A percentile compares a stretch with the other conserved stretches of the same genome.
Conservation (phyloP, 1,140 invertebrate genomes). For the Conus betulinus region DNA sequence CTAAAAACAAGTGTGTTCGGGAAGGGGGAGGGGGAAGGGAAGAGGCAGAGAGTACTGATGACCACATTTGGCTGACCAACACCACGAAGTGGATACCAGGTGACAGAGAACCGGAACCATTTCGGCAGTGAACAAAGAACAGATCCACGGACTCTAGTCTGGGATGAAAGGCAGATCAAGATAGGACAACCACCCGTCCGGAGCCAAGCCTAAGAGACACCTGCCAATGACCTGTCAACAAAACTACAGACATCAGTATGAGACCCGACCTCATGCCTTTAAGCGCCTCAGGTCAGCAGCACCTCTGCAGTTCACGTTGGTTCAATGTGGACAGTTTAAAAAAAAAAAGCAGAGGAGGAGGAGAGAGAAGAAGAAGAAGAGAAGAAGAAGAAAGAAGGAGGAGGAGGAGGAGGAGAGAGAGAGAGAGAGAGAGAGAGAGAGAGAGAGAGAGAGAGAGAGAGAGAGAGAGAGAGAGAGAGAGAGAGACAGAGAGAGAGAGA, state of each 20-base stretch:
- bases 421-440: background rate
- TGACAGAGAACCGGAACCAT: too few relatives aligned
- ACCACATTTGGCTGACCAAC: too few relatives aligned
- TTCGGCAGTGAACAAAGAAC: too few relatives aligned
- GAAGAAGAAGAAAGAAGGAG: background rate
- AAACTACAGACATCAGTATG: background rate
- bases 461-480: background rate
- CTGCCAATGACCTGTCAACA: background rate
- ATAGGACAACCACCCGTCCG: too few relatives aligned
- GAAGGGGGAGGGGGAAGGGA: too few relatives aligned
- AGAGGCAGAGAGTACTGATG: too few relatives aligned
- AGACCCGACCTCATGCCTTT: background rate
- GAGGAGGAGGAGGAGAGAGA: background rate
- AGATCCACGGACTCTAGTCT: too few relatives aligned
- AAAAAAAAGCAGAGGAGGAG: background rate
- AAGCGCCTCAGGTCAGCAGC: background rate
- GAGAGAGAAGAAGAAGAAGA: background rate
- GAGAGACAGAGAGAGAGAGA: background rate
- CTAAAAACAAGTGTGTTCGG: too few relatives aligned
- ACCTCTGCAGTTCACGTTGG: background rate
- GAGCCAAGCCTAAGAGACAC: too few relatives aligned
- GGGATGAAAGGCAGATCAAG: too few relatives aligned
- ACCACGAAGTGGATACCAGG: too few relatives aligned
- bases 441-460: background rate
- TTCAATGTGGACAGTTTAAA: background rate